Evolutionary conservation across 1,140 invertebrate species (phyloP), one percentile per base, ranked within the genome.

Genomic region (Parasteatoda tepidariorum): DNA sequence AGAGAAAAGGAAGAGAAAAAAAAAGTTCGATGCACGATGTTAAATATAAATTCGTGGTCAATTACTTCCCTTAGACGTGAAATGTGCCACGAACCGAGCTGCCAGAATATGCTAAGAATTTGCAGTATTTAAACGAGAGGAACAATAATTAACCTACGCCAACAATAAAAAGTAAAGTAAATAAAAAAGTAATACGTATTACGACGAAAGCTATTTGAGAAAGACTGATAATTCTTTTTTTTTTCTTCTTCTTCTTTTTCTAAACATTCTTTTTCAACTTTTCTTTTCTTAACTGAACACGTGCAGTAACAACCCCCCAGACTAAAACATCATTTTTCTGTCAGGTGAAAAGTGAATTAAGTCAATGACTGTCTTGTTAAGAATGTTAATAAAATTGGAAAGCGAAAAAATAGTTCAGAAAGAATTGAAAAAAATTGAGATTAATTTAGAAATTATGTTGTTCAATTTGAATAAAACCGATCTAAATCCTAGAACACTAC

Each of bases 101-200:
- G 26, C 66, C 15, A 48, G 66, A 73, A 57, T 61, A 75, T 75
- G 73, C 57, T 31, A 75, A 75, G 73, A 75, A 75, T 75, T 54
- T 26, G 62, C 62, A 55, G 76, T 41, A 59, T 79, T 79, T 79
- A 79, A 68, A 62, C 41, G 34, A 79, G 76, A 62, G 76, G 64
- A 79, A 67, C 76, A 79, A 68, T 68, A 79, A 79, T 79, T 79
- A 79, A 79, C 41, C 61, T 24, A 79, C 76, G 34, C 30, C 64
- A 67, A 67, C 64, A 67, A 68, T 67, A 34, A 79, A 79, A 57
- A 57, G 22, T 18, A 73, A 28, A 41, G 54, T 18, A 73, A 38
- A 62, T 31, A 76, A 68, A 15, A 68, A 79, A 68, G 31, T 57
- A 38, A 57, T 26, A 57, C 41, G 57, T 13, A 79, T 79, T 79